These are phyloP conservation scores for Dasysyrphus tricinctus DNA, from an alignment of 2,888 invertebrate genomes.

Conservation along the genomic window DNA sequence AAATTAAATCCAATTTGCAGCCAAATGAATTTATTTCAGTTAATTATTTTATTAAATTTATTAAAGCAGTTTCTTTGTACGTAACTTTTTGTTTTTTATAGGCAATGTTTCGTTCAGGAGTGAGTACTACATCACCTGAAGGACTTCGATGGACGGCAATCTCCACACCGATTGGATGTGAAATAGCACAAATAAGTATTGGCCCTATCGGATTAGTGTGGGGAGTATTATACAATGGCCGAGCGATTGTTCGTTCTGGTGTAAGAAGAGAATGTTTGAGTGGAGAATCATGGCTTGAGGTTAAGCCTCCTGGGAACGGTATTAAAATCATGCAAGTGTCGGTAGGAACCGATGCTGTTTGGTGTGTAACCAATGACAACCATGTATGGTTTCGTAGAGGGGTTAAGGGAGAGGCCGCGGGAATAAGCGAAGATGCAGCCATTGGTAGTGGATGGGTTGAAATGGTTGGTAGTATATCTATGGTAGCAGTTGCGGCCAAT, in stretches of 20 bases:
- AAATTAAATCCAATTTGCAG: no score
- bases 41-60: no score
- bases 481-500: constrained; percentile 93
- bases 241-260: constrained; percentile 91
- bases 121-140: constrained; percentile 92
- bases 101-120: constrained; percentile 94
- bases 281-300: constrained; percentile 91
- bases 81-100: constrained; percentile 78
- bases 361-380: constrained; percentile 92
- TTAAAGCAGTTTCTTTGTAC: no score
- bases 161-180: constrained; percentile 90
- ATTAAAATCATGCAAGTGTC: constrained; percentile 90
- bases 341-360: constrained; percentile 90
- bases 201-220: constrained; percentile 94
- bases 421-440: constrained; percentile 90
- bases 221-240: constrained; percentile 93
- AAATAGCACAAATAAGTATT: constrained; percentile 93
- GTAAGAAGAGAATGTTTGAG: constrained; percentile 88
- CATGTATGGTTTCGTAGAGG: constrained; percentile 94
- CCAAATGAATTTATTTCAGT: no score
- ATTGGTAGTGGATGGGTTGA: constrained; percentile 94
- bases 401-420: constrained; percentile 88
- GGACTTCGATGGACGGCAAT: constrained; percentile 93
- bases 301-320: constrained; percentile 89
- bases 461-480: constrained; percentile 93